Conservation (phyloP, 92 coral and sea anemone genomes). For the Bergia sp. region DNA sequence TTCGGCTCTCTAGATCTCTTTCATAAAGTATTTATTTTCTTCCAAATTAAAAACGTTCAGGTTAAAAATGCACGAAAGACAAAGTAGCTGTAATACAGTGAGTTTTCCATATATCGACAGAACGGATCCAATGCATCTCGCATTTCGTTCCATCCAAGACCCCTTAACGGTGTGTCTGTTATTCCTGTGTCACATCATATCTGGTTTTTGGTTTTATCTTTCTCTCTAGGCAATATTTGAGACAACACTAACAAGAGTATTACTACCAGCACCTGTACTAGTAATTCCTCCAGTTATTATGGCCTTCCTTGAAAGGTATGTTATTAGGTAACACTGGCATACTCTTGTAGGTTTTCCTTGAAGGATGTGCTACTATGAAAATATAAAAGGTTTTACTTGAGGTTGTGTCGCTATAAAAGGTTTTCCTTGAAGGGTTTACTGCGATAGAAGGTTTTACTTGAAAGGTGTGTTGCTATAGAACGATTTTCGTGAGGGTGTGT, state of each 20-base stretch:
- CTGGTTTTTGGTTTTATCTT: background rate
- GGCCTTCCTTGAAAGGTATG: constrained; percentile 91
- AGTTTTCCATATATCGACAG: no score
- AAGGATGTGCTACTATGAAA: background rate
- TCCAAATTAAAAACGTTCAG: no score
- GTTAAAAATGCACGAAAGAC: no score
- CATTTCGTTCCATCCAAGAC: no score
- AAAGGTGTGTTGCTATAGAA: background rate
- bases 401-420: background rate
- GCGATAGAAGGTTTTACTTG: background rate
- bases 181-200: no score
- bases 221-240: constrained; percentile 89
- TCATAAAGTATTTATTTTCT: no score
- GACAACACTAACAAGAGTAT: constrained; percentile 86
- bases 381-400: background rate
- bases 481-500: background rate
- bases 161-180: no score
- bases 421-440: background rate
- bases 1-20: no score
- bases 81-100: no score
- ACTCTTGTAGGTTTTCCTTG: background rate
- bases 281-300: constrained; percentile 86
- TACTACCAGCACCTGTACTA: constrained; percentile 85
- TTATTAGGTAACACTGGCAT: no score
- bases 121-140: no score